Percentiles rank a stretch among this genome's conserved stretches.
These are phyloP conservation scores for Malthinus flaveolus DNA, from an alignment of 2,888 invertebrate genomes.

Conservation along the genomic window DNA sequence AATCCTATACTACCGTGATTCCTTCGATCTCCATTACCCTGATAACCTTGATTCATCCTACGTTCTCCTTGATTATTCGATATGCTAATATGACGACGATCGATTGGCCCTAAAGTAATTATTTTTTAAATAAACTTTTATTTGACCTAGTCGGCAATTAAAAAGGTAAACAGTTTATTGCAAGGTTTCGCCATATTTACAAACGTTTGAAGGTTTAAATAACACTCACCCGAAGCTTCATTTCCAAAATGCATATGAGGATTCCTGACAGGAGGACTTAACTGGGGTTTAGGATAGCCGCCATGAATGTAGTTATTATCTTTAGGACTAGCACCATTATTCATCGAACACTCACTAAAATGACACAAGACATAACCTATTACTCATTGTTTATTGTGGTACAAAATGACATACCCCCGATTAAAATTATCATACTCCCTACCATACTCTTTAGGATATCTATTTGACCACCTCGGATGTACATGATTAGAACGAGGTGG, in stretches of 20 bases:
- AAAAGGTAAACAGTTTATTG: not conserved
- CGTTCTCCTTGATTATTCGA: constrained; percentile 37
- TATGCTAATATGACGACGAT: constrained; percentile 43
- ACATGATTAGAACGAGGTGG: constrained; percentile 49
- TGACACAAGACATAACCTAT: not conserved
- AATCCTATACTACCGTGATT: constrained; percentile 42
- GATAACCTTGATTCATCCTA: constrained; percentile 34
- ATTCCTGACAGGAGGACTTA: constrained; percentile 50
- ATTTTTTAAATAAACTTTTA: not conserved
- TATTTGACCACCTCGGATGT: constrained; percentile 53
- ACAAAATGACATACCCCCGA: constrained; percentile 45
- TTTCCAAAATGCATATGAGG: constrained; percentile 49
- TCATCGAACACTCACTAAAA: constrained; percentile 50
- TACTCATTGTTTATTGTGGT: constrained; percentile 9
- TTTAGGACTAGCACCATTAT: constrained; percentile 51
- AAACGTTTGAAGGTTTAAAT: not conserved
- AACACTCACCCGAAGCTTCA: constrained; percentile 46
- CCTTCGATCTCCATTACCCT: constrained; percentile 41
- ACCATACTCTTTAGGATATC: constrained; percentile 53
- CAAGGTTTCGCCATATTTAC: not conserved
- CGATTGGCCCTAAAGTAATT: constrained; percentile 33
- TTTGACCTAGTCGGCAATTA: not conserved
- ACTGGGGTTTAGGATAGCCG: constrained; percentile 53
- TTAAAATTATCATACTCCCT: constrained; percentile 53
- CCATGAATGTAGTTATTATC: constrained; percentile 51